Base-by-base conservation (phyloP, 2,888 invertebrate genomes). In the Oscheius myriophilus region DNA sequence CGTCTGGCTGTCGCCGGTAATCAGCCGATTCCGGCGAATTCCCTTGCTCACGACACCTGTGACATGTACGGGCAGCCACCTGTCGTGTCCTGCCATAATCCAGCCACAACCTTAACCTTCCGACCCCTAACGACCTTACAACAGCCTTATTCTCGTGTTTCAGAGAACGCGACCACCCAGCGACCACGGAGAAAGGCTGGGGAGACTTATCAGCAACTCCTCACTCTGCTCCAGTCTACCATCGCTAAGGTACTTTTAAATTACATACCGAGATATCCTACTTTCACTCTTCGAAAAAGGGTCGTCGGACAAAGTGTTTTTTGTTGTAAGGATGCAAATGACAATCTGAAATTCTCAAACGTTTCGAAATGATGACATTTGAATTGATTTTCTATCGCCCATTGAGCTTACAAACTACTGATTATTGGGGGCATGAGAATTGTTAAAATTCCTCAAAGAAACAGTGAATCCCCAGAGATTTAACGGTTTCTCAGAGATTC, bases 151-250 rank as follows among this genome's bases (percentile, higher is more conserved):
- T 39, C 14, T 26, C 26, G 26, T 11, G n/a, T 61, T 61, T 46
- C 49, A 61, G 61, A 61, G 46, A 46, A 46, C 49, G 18, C 46
- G 61, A 26, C n/a, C 25, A 18, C 46, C 45, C 2, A 49, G 18
- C 21, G 46, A 46, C 11, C 58, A 42, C 23, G 18, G 49, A 14
- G 61, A 80, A 46, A 69, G 72, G 67, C 58, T 80, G 62, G 72
- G 76, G 58, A 69, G 80, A 25, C 68, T 80, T 16, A 76, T 73
- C 39, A 75, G 75, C 54, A 72, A 54, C 16, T 71, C 71, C n/a
- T 75, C 75, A 7, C 51, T 78, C 1, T 73, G 69, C 57, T 76
- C 76, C 43, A 78, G 75, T 65, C 69, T 76, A 57, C 76, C 78
- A 21, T 76, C 76, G 16, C 64, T 78, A 55, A 76, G 74, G 73